Percentiles rank a stretch among this genome's conserved stretches.
Conservation (phyloP, 2,888 invertebrate species). For the Pemphredon lugubris region DNA sequence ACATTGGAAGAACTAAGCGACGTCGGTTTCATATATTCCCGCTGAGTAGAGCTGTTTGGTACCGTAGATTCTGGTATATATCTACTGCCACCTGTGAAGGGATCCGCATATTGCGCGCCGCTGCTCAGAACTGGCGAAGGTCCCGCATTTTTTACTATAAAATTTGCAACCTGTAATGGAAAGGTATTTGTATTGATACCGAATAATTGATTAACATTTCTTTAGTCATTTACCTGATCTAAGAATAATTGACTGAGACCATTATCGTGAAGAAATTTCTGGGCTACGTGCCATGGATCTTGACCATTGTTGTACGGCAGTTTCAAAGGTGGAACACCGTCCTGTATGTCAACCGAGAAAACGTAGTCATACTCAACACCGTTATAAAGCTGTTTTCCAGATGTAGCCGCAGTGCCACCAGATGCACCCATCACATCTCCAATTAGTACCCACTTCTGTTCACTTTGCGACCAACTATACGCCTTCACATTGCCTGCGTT, state of each 20-base stretch:
- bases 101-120: conserved; percentile 82
- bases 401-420: conserved; percentile 85
- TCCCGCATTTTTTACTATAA: conserved; percentile 91
- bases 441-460: conserved; percentile 90
- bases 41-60: conserved; percentile 11
- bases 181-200: too few species aligned
- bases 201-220: too few species aligned
- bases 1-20: conserved; percentile 49
- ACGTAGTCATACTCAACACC: conserved; percentile 98
- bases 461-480: conserved; percentile 88
- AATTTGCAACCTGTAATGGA: conserved; percentile 89
- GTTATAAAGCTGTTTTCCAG: conserved; percentile 90
- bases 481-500: conserved; percentile 89
- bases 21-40: conserved; percentile 32
- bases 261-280: conserved; percentile 93
- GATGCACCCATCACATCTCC: conserved; percentile 94
- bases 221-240: conserved; percentile 88
- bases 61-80: conserved; percentile 84
- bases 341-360: conserved; percentile 97
- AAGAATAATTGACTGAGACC: conserved; percentile 92
- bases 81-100: conserved; percentile 87
- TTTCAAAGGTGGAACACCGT: conserved; percentile 93
- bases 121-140: conserved; percentile 65
- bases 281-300: conserved; percentile 96
- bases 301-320: conserved; percentile 94